Conservation (phyloP, 53 echinoderm and acorn worm genomes). For the Glandiceps talaboti region DNA sequence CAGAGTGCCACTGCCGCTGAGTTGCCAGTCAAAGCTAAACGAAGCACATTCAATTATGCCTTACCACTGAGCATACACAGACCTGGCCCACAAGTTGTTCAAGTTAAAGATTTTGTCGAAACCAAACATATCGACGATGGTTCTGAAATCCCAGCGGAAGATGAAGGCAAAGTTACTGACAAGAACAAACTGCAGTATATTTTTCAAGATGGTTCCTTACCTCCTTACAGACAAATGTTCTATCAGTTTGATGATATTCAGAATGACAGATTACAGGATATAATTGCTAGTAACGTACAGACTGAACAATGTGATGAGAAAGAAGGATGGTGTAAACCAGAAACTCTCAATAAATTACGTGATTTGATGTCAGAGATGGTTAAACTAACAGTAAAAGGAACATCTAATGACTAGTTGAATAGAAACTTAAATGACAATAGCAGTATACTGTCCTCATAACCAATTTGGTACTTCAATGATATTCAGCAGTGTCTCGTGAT, state of each 20-base stretch:
- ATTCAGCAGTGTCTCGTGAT: no score
- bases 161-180: neutral
- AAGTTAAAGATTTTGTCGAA: neutral
- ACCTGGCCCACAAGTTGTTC: neutral
- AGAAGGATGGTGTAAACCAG: conserved; percentile 40
- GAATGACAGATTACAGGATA: conserved; percentile 42
- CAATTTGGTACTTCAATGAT: no score
- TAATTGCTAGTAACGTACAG: conserved; percentile 26
- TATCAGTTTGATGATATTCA: conserved; percentile 84
- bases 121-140: neutral
- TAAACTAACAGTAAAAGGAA: conserved; percentile 30
- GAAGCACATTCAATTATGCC: conserved; percentile 7
- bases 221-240: conserved; percentile 85
- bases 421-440: no score
- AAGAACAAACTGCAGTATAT: conserved; percentile 58
- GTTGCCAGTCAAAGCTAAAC: conserved; percentile 1
- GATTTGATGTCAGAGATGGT: conserved; percentile 41
- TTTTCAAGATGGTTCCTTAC: conserved; percentile 54
- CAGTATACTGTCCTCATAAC: no score
- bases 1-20: conserved; percentile 26
- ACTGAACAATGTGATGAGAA: conserved; percentile 19
- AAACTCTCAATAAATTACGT: conserved; percentile 34
- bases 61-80: conserved; percentile 3
- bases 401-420: no score
- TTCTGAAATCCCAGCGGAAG: neutral